Evolutionary conservation across 2,797 vertebrate species (phyloP), one percentile per base, ranked within the genome.

Genomic region (Threskiornis aethiopicus): DNA sequence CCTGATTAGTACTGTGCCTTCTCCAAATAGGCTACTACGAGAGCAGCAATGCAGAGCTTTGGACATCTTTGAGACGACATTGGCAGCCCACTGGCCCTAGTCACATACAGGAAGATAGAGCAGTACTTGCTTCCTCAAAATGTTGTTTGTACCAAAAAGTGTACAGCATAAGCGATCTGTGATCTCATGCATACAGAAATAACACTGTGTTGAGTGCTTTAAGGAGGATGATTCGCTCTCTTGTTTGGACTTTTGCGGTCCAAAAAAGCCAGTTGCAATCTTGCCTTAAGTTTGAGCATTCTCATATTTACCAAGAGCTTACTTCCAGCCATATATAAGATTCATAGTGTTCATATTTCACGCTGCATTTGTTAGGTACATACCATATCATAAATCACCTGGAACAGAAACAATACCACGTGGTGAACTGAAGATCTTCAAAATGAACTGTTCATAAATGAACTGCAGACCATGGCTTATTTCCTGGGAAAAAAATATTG

Each of bases 331-430:
- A 3, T 55, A 29, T 17, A 11, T 20, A 81, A 61, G 62, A 79
- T 72, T 86, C 77, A 58, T 6, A 42, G 73, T 6, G 59, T 84
- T 95, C 90, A 59, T 80, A 89, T 79, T 90, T 94, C 72, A 84
- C 7, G 11, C 62, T 86, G 57, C 19, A 81, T 91, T 96, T 94
- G 88, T 72, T 90, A 95, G 77, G 88, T 92, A 59, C 62, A 58
- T 89, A 52, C 78, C 59, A 65, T 69, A 59, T 19, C 29, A 89
- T 93, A 93, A 96, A 90, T 96, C 88, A 92, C 73, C 66, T 90
- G 81, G 79, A 94, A 87, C 59, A 94, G 77, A 93, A 95, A 94
- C 77, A 84, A 76, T 77, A 70, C 64, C 64, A 73, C 3, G 18
- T 89, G 55, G 39, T 79, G 70, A 75, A 55, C 54, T 31, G 65